Percentiles rank a stretch among this genome's conserved stretches.
These are phyloP conservation scores for Graptemys geographica DNA, from an alignment of 2,797 vertebrate species.

Conservation along the genomic window DNA sequence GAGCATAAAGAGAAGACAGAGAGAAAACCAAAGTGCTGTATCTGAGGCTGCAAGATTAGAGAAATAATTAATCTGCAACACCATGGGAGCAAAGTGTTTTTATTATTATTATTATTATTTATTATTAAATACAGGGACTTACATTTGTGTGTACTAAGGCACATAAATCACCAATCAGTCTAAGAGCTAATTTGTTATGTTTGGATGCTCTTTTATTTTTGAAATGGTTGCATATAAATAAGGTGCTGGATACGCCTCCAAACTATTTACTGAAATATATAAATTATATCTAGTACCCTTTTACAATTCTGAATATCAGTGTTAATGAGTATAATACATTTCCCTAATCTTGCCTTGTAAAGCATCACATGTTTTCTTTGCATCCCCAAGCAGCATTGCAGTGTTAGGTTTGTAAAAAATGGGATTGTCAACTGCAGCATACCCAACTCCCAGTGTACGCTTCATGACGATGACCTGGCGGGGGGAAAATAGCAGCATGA, in stretches of 20 bases:
- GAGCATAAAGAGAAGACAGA: neutral
- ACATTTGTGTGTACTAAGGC: neutral
- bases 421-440: conserved; percentile 87
- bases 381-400: conserved; percentile 85
- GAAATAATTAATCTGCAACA: neutral
- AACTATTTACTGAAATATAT: neutral
- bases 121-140: neutral
- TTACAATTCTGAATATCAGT: neutral
- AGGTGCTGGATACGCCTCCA: neutral
- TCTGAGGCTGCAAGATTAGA: neutral
- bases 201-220: neutral
- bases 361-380: conserved; percentile 84
- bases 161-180: neutral
- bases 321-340: conserved; percentile 71
- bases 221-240: neutral
- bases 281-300: neutral
- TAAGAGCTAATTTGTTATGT: neutral
- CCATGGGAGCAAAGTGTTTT: neutral
- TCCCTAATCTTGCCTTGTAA: conserved; percentile 84
- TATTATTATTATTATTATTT: neutral
- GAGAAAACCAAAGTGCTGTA: neutral
- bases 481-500: neutral
- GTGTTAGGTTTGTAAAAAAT: conserved; percentile 88
- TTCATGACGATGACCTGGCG: conserved; percentile 88
- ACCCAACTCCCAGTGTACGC: conserved; percentile 86